Base-by-base conservation (phyloP, 92 coral and sea anemone species). In the Blastomussa wellsi region DNA sequence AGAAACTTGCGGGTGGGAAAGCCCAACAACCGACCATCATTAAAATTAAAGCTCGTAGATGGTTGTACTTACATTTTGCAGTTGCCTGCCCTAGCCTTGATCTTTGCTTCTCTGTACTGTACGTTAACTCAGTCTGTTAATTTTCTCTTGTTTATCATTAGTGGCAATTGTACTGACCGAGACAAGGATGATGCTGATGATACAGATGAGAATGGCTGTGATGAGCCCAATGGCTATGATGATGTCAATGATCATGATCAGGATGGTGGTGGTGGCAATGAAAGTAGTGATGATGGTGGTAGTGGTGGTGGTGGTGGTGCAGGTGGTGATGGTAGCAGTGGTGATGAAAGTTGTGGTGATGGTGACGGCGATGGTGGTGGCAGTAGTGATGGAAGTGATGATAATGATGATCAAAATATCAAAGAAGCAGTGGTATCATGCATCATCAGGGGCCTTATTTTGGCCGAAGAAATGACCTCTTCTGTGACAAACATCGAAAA, bases 391-490 rank as follows among this genome's bases (percentile, higher is more conserved):
- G 52, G 77, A 6, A 6, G 15, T 41, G 44, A 41, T 7, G 7
- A 41, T 41, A 7, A 28, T 41, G 78, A 52, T 52, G 57, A 17
- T 22, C 49, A 52, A 20, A 79, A 65, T 41, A 66, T 80, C 76
- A 84, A 84, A 57, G 74, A 84, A 31, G 87, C 75, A 70, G 75
- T 75, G 37, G 87, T 84, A 38, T 37, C 74, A 28, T 59, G 80
- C 73, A 84, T 84, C 20, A 74, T 84, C 75, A 59, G 65, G 81
- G 87, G 81, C 37, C 88, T 84, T 4, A 76, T 76, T 66, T 70
- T 84, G 76, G 88, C 88, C 62, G 88, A 84, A 24, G 88, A 84
- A 67, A 84, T 84, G 82, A 84, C 5, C 76, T 51, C 88, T 48
- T 83, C 90, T 67, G 55, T 79, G 22, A 87, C 44, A 35, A 59